phyloP scores from a whole-genome alignment of 1,140 invertebrate species.

The Drosophila parabipectinata region DNA sequence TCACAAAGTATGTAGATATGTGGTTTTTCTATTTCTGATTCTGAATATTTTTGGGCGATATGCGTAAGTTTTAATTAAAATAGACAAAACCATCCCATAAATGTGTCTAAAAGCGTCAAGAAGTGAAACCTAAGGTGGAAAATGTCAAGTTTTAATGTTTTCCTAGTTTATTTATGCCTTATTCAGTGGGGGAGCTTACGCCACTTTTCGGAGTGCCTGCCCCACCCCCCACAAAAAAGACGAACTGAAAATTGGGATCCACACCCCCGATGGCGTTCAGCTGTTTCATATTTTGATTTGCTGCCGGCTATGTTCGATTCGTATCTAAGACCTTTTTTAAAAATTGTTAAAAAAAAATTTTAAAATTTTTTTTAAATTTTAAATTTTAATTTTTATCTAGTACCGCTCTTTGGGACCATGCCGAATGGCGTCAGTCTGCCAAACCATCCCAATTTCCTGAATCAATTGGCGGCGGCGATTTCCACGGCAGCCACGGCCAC shows the following conservation, averaged over 20 bases:
- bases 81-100: not conserved
- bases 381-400: conserved; percentile 33
- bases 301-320: conserved; percentile 40
- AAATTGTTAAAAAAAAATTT: no score
- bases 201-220: conserved; percentile 28
- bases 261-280: conserved; percentile 5
- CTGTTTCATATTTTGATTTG: conserved; percentile 42
- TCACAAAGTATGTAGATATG: no score
- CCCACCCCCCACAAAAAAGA: conserved; percentile 9
- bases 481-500: conserved; percentile 44
- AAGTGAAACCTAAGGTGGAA: not conserved
- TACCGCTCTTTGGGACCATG: conserved; percentile 75
- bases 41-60: conserved; percentile 48
- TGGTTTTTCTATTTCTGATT: not conserved
- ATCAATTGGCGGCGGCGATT: conserved; percentile 77
- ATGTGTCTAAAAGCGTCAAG: not conserved
- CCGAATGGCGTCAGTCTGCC: conserved; percentile 66
- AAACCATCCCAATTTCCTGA: conserved; percentile 75
- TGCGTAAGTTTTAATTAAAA: conserved; percentile 60
- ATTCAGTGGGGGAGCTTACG: conserved; percentile 21
- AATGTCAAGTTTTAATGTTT: not conserved
- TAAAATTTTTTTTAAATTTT: no score
- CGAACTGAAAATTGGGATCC: conserved; percentile 12
- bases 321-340: not conserved
- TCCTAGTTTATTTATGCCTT: not conserved